These are phyloP conservation scores for Pelmatolapia mariae DNA, from an alignment of 2,113 vertebrate genomes.

Conservation along the genomic window DNA sequence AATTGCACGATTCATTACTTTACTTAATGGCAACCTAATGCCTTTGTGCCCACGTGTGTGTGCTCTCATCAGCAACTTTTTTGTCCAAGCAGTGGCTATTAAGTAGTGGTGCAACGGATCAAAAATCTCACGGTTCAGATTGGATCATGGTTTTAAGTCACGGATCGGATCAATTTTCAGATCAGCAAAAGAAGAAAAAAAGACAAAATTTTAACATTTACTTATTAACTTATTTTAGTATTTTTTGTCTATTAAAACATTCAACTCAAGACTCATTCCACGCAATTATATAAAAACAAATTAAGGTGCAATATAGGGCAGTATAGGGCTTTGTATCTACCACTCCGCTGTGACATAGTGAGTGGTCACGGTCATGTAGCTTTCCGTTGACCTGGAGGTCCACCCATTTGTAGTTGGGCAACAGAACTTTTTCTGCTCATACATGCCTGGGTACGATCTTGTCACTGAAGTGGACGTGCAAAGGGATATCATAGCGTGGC, in stretches of 20 bases:
- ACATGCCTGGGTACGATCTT: not conserved
- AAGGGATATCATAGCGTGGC: not conserved
- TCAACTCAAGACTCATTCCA: not conserved
- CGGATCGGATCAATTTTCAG: not conserved
- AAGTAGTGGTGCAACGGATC: not conserved
- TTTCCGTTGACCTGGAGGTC: too few species aligned
- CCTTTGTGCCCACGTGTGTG: not conserved
- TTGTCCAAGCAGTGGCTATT: not conserved
- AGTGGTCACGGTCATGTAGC: accelerated
- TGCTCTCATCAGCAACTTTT: not conserved
- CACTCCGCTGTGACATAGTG: not conserved
- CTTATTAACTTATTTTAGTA: not conserved
- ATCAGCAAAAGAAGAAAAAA: not conserved
- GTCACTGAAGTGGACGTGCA: accelerated
- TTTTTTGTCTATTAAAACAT: not conserved
- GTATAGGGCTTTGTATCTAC: not conserved
- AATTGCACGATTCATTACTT: constrained; percentile 35
- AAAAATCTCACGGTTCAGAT: not conserved
- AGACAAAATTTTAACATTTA: too few species aligned
- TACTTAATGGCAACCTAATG: constrained; percentile 9
- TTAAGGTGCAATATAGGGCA: not conserved
- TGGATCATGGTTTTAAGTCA: not conserved
- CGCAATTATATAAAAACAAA: not conserved
- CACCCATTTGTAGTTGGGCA: too few species aligned
- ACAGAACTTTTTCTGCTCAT: not conserved